Percentiles rank a stretch among this genome's conserved stretches.
phyloP scores from a whole-genome alignment of 1,140 invertebrate genomes.

The Ditylenchus dipsaci region DNA sequence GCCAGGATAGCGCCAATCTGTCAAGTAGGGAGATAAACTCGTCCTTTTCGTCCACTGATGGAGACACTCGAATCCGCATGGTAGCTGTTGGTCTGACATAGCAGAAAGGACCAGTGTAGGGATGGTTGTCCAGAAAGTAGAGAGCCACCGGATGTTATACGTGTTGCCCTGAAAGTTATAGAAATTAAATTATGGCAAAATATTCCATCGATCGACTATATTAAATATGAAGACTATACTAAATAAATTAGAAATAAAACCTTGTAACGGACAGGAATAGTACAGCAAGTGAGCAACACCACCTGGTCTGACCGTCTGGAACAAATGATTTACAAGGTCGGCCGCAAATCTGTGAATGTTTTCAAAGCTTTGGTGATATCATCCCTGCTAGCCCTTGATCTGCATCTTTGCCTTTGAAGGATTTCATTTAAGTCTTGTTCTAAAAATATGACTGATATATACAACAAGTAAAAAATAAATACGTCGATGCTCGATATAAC shows the following conservation, averaged over 20 bases:
- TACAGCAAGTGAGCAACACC: conserved; percentile 40
- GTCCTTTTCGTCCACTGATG: conserved; percentile 87
- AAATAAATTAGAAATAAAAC: conserved; percentile 20
- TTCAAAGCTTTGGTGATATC: conserved; percentile 71
- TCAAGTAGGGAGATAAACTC: conserved; percentile 94
- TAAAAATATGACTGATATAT: no score
- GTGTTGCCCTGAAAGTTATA: background rate
- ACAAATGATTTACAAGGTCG: conserved; percentile 66
- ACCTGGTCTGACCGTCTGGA: conserved; percentile 34
- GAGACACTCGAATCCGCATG: conserved; percentile 91
- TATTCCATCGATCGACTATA: background rate
- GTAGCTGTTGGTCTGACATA: conserved; percentile 89
- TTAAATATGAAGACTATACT: background rate
- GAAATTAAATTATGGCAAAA: background rate
- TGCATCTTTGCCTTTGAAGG: conserved; percentile 64
- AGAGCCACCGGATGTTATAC: conserved; percentile 68
- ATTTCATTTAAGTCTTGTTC: conserved; percentile 4
- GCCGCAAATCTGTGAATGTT: conserved; percentile 71
- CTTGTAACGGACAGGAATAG: conserved; percentile 51
- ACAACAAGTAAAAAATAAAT: no score
- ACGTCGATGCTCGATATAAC: no score
- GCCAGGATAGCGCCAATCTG: conserved; percentile 83
- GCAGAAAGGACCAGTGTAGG: conserved; percentile 91
- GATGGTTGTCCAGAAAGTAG: conserved; percentile 94
- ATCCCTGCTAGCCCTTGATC: conserved; percentile 70